Evolutionary conservation across 2,888 invertebrate genomes (phyloP).

Genomic region (Amphimallon solstitiale): DNA sequence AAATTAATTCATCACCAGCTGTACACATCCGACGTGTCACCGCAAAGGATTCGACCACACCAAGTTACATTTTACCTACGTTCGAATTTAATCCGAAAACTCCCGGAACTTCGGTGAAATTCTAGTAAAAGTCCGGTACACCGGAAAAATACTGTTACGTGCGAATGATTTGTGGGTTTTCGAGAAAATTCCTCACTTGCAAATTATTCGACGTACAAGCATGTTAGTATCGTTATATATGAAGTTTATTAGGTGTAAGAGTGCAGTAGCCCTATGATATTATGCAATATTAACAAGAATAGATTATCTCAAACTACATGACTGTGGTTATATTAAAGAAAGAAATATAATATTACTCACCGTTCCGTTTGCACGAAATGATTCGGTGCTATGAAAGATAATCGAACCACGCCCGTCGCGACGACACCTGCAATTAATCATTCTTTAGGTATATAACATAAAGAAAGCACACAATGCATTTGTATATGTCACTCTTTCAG

Average conservation of each 20-base stretch:
- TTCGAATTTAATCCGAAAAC: slow-evolving; percentile 18
- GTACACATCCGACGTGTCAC: slow-evolving; percentile 28
- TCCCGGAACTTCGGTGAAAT: not conserved
- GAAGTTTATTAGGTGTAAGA: too few relatives aligned
- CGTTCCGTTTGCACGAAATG: not conserved
- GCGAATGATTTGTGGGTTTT: not conserved
- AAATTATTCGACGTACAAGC: not conserved
- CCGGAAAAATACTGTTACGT: not conserved
- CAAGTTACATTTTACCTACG: not conserved
- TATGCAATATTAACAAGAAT: too few relatives aligned
- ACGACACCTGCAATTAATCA: slow-evolving; percentile 45
- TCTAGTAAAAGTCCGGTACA: not conserved
- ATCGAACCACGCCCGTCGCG: slow-evolving; percentile 37
- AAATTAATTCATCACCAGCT: slow-evolving; percentile 31
- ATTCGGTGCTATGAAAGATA: slow-evolving; percentile 3
- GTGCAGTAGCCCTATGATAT: too few relatives aligned
- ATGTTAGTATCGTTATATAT: too few relatives aligned
- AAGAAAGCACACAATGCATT: slow-evolving; percentile 28
- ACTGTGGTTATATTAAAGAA: not conserved
- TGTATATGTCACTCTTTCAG: not conserved
- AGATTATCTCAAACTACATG: too few relatives aligned
- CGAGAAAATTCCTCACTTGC: not conserved
- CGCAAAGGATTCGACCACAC: slow-evolving; percentile 11
- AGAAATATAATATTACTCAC: slow-evolving; percentile 20
- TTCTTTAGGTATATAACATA: slow-evolving; percentile 18